Evolutionary conservation across 30 jellyfish, hydroid and myxozoan species (phyloP).

Genomic region (Aurelia aurita): DNA sequence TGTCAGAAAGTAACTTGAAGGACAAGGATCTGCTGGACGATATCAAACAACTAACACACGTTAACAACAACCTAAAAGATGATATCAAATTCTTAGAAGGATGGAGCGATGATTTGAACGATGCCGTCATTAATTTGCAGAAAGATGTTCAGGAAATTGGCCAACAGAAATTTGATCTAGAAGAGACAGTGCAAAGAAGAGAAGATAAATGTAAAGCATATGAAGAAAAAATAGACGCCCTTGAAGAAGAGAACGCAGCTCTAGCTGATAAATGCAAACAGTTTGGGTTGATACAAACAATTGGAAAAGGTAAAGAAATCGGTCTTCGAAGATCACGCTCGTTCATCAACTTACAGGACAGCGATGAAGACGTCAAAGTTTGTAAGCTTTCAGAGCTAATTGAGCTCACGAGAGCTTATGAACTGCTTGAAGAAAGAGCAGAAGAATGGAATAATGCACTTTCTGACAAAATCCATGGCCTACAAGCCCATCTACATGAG

Average conservation of each 20-base stretch:
- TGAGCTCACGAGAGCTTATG: background rate
- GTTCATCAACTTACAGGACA: background rate
- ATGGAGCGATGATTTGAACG: slow-evolving; percentile 42
- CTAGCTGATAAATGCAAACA: background rate
- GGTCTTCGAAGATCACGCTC: background rate
- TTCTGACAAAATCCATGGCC: slow-evolving; percentile 18
- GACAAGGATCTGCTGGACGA: slow-evolving; percentile 1
- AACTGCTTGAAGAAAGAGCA: slow-evolving; percentile 18
- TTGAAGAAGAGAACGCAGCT: background rate
- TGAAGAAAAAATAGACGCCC: background rate
- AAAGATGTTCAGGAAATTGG: slow-evolving; percentile 5
- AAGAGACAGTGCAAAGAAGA: slow-evolving; percentile 6
- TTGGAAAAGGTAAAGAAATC: background rate
- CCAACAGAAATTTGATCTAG: background rate
- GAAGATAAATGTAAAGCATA: background rate
- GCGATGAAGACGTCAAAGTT: background rate
- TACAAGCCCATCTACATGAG: slow-evolving; percentile 8
- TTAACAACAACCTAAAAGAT: slow-evolving; percentile 29
- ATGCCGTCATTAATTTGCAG: slow-evolving; percentile 18
- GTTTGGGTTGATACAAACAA: background rate
- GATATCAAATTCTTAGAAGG: slow-evolving; percentile 7
- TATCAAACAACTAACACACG: slow-evolving; percentile 7
- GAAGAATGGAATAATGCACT: slow-evolving; percentile 37
- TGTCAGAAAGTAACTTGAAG: background rate
- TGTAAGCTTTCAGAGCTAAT: background rate